Base-by-base conservation (phyloP, 2,113 vertebrate species). In the Sigmodon hispidus region DNA sequence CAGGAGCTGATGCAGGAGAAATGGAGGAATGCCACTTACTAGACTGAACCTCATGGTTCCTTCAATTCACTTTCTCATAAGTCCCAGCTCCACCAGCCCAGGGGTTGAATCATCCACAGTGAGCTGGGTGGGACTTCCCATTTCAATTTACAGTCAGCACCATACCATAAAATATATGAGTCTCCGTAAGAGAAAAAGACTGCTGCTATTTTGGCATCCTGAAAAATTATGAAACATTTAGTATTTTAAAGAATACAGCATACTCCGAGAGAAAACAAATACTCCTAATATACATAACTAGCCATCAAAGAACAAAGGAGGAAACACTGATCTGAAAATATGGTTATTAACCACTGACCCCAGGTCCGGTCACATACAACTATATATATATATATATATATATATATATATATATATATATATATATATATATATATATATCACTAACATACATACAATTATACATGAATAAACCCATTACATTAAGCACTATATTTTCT, bases 261-360 rank as follows among this genome's bases (percentile, higher is more conserved):
- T 26, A 59, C 11, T 3, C 57, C 90, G 61, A 69, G 15, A 94
- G 91, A 86, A 89, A 96, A 87, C 86, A 79, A 84, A n/a, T 73
- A 70, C 11, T 75, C 65, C 2, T 80, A 61, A 84, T 45, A 69
- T 1, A 87, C 22, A 92, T 9, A 73, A n/a, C 31, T 34, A 84
- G 11, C 15, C n/a, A 34, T 86, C 43, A 69, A 87, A 77, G 72
- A 45, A 57, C 3, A 63, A 70, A 76, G 57, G 8, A 73, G 12
- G 48, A 94, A 92, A 67, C 3, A 72, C n/a, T 48, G 80, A 36
- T 59, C n/a, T 87, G 34, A 94, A 92, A 93, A 96, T 24, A 55
- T 84, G 13, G 79, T 92, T 70, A 77, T 76, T 79, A 76, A 76
- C 26, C 13, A 79, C 40, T 93, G 40, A 85, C 61, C n/a, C 36